Percentiles rank a stretch among this genome's conserved stretches.
Evolutionary conservation across 1,140 invertebrate species (phyloP).

Genomic region (Hesperophylax magnus): DNA sequence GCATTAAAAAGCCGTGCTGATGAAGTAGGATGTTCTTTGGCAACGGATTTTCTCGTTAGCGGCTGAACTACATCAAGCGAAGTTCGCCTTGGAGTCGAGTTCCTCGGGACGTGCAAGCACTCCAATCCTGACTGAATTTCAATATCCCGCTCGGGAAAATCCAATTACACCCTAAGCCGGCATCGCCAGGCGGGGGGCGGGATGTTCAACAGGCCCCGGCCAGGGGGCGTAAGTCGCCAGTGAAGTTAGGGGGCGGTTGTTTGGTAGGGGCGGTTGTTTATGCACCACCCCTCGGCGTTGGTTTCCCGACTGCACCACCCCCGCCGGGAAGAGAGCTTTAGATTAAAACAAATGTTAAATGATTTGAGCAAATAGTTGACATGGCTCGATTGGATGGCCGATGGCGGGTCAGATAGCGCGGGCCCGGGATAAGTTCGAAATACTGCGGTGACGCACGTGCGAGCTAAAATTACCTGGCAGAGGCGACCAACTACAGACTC

Average conservation of each 20-base stretch:
- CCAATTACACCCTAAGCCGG: slow-evolving; percentile 25
- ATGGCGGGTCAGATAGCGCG: slow-evolving; percentile 1
- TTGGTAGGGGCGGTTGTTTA: neutral
- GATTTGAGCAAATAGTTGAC: slow-evolving; percentile 12
- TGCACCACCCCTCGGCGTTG: neutral
- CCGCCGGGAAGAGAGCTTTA: neutral
- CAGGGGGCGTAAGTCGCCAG: neutral
- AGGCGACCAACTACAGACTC: neutral
- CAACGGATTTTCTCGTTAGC: neutral
- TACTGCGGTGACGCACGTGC: slow-evolving; percentile 34
- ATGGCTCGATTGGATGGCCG: neutral
- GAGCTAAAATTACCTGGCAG: slow-evolving; percentile 30
- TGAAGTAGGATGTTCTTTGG: neutral
- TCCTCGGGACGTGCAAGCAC: neutral
- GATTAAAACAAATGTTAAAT: slow-evolving; percentile 10
- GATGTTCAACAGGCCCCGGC: neutral
- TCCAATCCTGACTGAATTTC: slow-evolving; percentile 23
- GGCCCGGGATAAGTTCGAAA: slow-evolving; percentile 21
- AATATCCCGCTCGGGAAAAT: slow-evolving; percentile 31
- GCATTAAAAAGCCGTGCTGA: no score
- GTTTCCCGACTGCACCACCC: neutral
- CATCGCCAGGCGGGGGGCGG: neutral
- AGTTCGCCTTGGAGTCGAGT: neutral
- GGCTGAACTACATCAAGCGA: neutral
- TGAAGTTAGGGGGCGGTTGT: neutral